phyloP scores from a whole-genome alignment of 1,140 invertebrate species.

The Drosophila repletoides region DNA sequence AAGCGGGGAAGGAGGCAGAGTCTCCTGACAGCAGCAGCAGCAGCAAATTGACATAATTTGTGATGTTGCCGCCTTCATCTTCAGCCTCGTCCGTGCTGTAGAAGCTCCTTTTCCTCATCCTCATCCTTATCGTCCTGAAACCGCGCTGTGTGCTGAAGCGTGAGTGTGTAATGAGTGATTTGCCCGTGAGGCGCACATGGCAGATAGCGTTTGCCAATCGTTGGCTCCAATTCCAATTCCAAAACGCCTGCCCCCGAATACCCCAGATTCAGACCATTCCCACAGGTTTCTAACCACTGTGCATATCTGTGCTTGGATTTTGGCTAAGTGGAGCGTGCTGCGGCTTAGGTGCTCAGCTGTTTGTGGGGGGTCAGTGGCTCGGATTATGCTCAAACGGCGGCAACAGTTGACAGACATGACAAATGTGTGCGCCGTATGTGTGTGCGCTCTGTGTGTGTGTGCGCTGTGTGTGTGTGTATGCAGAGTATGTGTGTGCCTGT shows the following conservation, averaged over 20 bases:
- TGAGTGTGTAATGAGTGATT: conserved; percentile 80
- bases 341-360: conserved; percentile 69
- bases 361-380: conserved; percentile 66
- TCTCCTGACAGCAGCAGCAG: conserved; percentile 17
- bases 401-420: conserved; percentile 65
- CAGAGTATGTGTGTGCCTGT: conserved; percentile 27
- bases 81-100: conserved; percentile 4
- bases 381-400: conserved; percentile 43
- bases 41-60: conserved; percentile 80
- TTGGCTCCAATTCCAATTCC: background rate
- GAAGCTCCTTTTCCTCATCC: background rate
- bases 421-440: conserved; percentile 50
- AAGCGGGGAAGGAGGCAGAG: too few species aligned
- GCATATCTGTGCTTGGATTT: conserved; percentile 59
- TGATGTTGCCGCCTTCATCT: conserved; percentile 48
- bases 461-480: background rate
- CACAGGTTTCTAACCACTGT: conserved; percentile 47
- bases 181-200: conserved; percentile 64
- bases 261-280: too few species aligned
- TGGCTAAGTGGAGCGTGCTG: conserved; percentile 71
- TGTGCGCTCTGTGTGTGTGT: background rate
- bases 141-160: conserved; percentile 53
- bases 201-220: conserved; percentile 29
- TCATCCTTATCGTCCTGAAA: background rate
- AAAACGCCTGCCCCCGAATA: too few species aligned